phyloP scores from a whole-genome alignment of 2,888 invertebrate genomes.

The Calliscelio sp. region DNA sequence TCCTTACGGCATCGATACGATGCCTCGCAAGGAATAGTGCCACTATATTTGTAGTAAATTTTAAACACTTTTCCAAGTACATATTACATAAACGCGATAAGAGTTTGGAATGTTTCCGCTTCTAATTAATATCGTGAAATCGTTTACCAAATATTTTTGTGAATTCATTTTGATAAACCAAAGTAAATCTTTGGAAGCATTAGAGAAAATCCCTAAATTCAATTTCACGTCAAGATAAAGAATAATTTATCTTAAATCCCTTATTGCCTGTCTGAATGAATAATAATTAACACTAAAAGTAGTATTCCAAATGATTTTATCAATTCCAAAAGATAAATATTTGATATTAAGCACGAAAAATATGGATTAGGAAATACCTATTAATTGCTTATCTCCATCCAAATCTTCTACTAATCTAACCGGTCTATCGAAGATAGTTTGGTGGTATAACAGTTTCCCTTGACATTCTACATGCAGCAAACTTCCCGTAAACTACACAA shows the following conservation, averaged over 20 bases:
- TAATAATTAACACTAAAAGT: not conserved
- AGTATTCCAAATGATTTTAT: not conserved
- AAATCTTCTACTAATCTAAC: conserved; percentile 27
- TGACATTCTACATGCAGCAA: conserved; percentile 29
- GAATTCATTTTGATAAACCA: too few species aligned
- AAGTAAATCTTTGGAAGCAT: too few species aligned
- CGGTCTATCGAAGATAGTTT: conserved; percentile 16
- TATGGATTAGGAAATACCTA: not conserved
- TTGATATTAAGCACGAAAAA: not conserved
- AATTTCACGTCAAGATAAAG: too few species aligned
- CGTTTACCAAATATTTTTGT: too few species aligned
- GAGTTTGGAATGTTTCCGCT: too few species aligned
- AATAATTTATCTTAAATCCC: too few species aligned
- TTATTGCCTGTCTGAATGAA: too few species aligned
- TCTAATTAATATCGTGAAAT: too few species aligned
- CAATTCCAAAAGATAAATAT: not conserved
- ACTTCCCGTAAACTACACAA: conserved; percentile 22
- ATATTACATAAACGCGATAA: too few species aligned
- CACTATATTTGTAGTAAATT: not conserved
- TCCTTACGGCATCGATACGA: not conserved
- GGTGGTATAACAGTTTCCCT: conserved; percentile 12
- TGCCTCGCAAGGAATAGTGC: not conserved
- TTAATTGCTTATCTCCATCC: conserved; percentile 14
- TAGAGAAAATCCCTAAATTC: too few species aligned
- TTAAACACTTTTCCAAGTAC: too few species aligned